Base-by-base conservation (phyloP, 1,140 invertebrate species). In the Drosophila carrolli region DNA sequence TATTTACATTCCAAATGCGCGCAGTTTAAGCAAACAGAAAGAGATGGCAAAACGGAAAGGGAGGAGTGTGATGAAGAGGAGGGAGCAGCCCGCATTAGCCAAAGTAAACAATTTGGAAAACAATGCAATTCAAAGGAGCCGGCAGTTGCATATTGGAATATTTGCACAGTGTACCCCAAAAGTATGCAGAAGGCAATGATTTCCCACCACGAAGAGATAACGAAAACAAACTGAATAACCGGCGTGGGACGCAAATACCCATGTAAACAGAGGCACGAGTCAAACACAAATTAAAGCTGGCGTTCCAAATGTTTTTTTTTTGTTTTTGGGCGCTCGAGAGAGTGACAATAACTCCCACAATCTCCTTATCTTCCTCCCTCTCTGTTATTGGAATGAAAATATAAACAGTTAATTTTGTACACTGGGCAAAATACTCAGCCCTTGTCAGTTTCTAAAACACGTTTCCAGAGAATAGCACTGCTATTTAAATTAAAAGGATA, bases 1-100 rank as follows among this genome's bases (percentile, higher is more conserved):
- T 84, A 84, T 84, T 84, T 77, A 85, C 81, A 85, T 75, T 74
- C 68, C 72, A 79, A 83, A 82, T 82, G 81, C 84, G 75, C 75
- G 57, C 82, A 86, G 75, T 86, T 82, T 78, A 73, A 41, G 70
- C 60, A 82, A 82, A 82, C 73, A 82, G 23, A 41, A 37, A 35
- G 41, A 53, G 40, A 27, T 35, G 14, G 13, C 35, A n/a, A 29
- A n/a, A n/a, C 58, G 38, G 50, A 11, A 11, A 13, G 23, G 23
- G 23, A 5, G 27, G 19, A 4, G 16, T 10, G 23, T 8, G 9
- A 9, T 16, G 23, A 38, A 50, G 43, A 29, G 38, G 23, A 19
- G 23, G 50, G 29, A 29, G 41, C 40, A 11, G 55, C 78, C 78
- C 72, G 78, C 78, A 81, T 81, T 78, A 78, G 56, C 59, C 46